Base-by-base conservation (phyloP, 2,113 vertebrate genomes). In the Tinamus guttatus region DNA sequence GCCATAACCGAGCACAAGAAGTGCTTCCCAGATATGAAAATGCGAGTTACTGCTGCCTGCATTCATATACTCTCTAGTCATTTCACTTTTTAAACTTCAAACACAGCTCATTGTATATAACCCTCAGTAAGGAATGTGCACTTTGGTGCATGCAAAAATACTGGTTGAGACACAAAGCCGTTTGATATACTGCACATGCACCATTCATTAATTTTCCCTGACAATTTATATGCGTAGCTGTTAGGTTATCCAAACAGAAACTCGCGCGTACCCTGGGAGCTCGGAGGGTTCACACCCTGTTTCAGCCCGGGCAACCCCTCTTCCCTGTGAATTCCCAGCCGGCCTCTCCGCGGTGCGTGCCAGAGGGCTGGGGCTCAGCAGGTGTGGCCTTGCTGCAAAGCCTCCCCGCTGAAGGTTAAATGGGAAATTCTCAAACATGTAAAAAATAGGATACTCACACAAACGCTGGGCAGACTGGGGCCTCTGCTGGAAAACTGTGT, bases 71-170 rank as follows among this genome's bases (percentile, higher is more conserved):
- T 58, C 30, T 87, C 43, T 91, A 78, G 93, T 63, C 49, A 38
- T 51, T 32, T 87, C 51, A 51, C 13, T 69, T 94, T 73, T 71
- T 32, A 80, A 96, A 86, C 67, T 85, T 75, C 38, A 95, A 94
- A 94, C 49, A 40, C 63, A 63, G 74, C 77, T 90, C 43, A 59
- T 87, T 81, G 38, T 38, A 91, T 62, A 27, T 27, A 87, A 67
- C 41, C 32, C 27, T 93, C 49, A 51, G 75, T 51, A 78, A 89
- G 22, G 36, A 92, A 95, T 34, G 9, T 87, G 63, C 12, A 43
- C 63, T 92, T 97, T 60, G 88, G 63, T 95, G 76, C 90, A 65
- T 90, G 85, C 93, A 77, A 95, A 96, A 96, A 94, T 83, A 92
- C 24, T 86, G 74, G 54, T 95, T 89, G 90, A 95, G 67, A 95